Evolutionary conservation across 2,113 vertebrate species (phyloP), one percentile per base, ranked within the genome.

Genomic region (Azemiops feae): DNA sequence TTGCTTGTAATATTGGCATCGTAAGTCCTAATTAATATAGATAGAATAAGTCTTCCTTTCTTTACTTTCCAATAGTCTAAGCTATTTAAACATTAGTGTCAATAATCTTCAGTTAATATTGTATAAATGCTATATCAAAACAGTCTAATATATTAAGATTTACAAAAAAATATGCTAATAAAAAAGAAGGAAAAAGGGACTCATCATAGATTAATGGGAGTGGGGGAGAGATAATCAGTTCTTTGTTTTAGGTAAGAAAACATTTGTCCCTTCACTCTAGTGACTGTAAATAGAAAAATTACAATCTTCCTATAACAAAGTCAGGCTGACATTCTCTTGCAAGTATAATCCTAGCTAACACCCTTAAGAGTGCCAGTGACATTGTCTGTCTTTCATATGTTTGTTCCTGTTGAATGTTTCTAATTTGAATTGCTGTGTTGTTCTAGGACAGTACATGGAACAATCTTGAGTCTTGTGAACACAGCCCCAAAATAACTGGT

Each of bases 241-340:
- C 90, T 93, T 92, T 95, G 74, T 69, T 39, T 53, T 90, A 27
- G 43, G 1, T 92, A 92, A 86, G 94, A 96, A 94, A 94, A 5
- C 93, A 85, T 94, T 96, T 85, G 58, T 60, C 93, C 93, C 92
- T 95, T 94, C 47, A 52, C 92, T 57, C 89, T 93, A 47, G 94
- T 89, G 93, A 94, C 93, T 89, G 91, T 89, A 96, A 96, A 96
- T 58, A 96, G 93, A 96, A 97, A 95, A 95, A 93, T 27, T 74
- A 93, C 94, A 94, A 94, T 95, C 93, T 96, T 94, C 90, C 90
- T 93, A 60, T 60, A 88, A 90, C 88, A 91, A 93, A 91, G 86
- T 81, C 60, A 88, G 90, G 60, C 53, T 93, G 93, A 93, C 90
- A 93, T 93, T 91, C 30, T 81, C 39, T 50, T 88, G 12, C 43